These are phyloP conservation scores for Eumeta japonica DNA, from an alignment of 1,140 invertebrate genomes.

Conservation along the genomic window DNA sequence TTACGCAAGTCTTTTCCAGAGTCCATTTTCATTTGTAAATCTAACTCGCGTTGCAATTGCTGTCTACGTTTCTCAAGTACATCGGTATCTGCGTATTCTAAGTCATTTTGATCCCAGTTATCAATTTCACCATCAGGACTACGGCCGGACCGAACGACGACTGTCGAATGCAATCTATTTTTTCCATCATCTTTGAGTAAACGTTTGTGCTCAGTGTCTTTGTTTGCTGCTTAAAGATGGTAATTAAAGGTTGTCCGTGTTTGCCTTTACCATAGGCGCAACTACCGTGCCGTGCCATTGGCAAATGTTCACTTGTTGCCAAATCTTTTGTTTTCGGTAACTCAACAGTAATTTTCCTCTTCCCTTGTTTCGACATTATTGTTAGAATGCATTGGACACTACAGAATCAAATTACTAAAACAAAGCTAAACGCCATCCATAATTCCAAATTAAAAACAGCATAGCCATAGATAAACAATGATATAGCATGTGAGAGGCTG, in stretches of 20 bases:
- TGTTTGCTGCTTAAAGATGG: constrained; percentile 72
- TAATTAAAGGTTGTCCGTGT: constrained; percentile 72
- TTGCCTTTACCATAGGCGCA: constrained; percentile 74
- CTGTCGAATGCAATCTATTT: constrained; percentile 64
- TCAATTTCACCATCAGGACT: constrained; percentile 69
- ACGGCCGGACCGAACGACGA: constrained; percentile 63
- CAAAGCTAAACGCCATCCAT: too few relatives aligned
- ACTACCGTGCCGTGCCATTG: constrained; percentile 72
- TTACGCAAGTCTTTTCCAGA: constrained; percentile 61
- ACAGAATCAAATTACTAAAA: constrained; percentile 19
- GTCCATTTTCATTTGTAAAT: constrained; percentile 71
- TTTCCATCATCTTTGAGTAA: constrained; percentile 63
- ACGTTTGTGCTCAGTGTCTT: constrained; percentile 64
- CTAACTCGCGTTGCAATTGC: constrained; percentile 74
- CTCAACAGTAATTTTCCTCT: constrained; percentile 76
- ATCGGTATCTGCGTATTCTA: constrained; percentile 82
- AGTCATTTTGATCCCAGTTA: constrained; percentile 73
- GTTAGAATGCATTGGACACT: constrained; percentile 45
- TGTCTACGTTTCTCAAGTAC: constrained; percentile 74
- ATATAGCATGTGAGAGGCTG: too few relatives aligned
- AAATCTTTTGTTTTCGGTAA: constrained; percentile 68
- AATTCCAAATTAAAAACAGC: too few relatives aligned
- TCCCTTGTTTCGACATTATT: constrained; percentile 75
- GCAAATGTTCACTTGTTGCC: constrained; percentile 63
- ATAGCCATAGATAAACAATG: too few relatives aligned